Base-by-base conservation (phyloP, 2,113 vertebrate species). In the Empidonax alnorum region DNA sequence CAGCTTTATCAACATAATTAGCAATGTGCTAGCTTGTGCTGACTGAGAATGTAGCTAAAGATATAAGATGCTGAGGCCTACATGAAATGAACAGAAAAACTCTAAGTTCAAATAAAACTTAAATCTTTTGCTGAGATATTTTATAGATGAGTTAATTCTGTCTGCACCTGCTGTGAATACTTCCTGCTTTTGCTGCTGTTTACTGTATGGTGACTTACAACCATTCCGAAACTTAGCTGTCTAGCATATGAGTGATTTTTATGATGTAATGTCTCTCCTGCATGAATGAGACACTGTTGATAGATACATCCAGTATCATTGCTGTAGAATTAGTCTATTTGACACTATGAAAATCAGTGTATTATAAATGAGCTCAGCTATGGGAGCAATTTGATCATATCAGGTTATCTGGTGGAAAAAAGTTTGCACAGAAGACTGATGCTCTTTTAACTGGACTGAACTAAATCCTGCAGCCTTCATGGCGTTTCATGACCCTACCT, bases 401-500 rank as follows among this genome's bases (percentile, higher is more conserved):
- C 23, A 12, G 24, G 21, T 50, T 87, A 31, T 39, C 18, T 47
- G 3, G 20, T 11, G 5, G 4, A 0, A 41, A 22, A 6, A 6
- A 12, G 10, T 7, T 52, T 88, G 22, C 37, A n/a, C 7, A 6
- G n/a, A 69, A 44, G 6, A 0, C 33, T 50, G 15, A 11, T 44
- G 14, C 14, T 63, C 7, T 72, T 90, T 66, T 53, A 56, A 35
- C 24, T 86, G 55, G 2, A 6, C 13, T 42, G 46, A 89, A n/a
- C 28, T 59, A 73, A 59, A 33, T 72, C 44, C n/a, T 82, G 3
- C 16, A 47, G 41, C 42, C 33, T 87, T 22, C 3, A 1, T 62
- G 17, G 28, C 41, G 1, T 42, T 14, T 78, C 0, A 0, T 94
- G 47, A 59, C 33, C 12, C 30, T 63, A 0, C 24, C 11, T 42